phyloP scores from a whole-genome alignment of 2,888 invertebrate genomes.

The Toxonevra muliebris region DNA sequence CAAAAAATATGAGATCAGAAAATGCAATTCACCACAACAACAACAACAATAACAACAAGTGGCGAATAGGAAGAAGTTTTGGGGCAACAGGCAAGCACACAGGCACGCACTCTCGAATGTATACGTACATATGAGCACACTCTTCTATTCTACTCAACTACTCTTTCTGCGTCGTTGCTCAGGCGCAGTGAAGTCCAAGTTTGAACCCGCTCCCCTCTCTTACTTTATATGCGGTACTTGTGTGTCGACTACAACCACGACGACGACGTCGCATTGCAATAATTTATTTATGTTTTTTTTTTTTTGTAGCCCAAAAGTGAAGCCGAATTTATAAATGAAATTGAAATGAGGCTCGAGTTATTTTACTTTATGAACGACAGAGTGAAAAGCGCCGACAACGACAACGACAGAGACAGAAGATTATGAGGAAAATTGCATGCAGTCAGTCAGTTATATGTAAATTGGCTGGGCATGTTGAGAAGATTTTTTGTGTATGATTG shows the following conservation, averaged over 20 bases:
- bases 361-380: no score
- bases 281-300: not conserved
- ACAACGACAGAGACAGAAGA: no score
- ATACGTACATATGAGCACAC: not conserved
- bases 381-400: no score
- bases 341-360: no score
- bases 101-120: not conserved
- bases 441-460: no score
- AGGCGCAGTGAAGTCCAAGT: not conserved
- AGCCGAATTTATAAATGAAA: constrained; percentile 2
- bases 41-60: constrained; percentile 13
- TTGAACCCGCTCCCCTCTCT: not conserved
- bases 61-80: not conserved
- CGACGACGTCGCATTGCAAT: not conserved
- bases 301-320: constrained; percentile 3
- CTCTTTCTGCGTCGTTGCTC: constrained; percentile 4
- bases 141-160: not conserved
- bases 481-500: no score
- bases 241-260: not conserved
- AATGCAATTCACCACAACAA: constrained; percentile 30
- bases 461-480: no score
- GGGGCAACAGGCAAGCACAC: not conserved
- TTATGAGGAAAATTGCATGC: no score
- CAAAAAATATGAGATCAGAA: constrained; percentile 25
- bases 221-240: no score